Evolutionary conservation across 2,888 invertebrate species (phyloP).

Genomic region (Epistrophe grossulariae): DNA sequence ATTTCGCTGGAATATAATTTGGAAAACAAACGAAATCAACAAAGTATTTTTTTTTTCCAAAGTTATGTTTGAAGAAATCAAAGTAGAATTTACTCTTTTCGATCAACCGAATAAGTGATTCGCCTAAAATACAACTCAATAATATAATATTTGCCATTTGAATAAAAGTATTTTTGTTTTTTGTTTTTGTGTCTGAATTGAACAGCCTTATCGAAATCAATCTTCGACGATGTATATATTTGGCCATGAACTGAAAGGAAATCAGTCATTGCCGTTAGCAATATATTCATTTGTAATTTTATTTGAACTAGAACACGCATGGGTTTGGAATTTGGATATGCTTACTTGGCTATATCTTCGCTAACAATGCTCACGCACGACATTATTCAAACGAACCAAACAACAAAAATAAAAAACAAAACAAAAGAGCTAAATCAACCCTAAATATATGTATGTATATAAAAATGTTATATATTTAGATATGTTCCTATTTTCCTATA

Average conservation of each 20-base stretch:
- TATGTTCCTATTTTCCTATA: background rate
- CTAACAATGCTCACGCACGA: conserved; percentile 27
- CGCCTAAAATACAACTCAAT: background rate
- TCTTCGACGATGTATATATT: background rate
- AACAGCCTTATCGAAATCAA: conserved; percentile 5
- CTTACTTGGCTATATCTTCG: background rate
- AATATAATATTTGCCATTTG: conserved; percentile 1
- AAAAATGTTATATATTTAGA: background rate
- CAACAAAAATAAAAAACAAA: background rate
- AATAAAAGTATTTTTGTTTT: background rate
- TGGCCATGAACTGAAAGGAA: conserved; percentile 15
- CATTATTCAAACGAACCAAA: conserved; percentile 12
- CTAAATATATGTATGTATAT: conserved; percentile 10
- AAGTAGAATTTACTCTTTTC: background rate
- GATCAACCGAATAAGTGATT: conserved; percentile 14
- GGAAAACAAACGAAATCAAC: conserved; percentile 8
- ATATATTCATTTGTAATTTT: conserved; percentile 26
- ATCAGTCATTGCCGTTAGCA: conserved; percentile 21
- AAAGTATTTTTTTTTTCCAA: background rate
- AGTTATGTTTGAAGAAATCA: background rate
- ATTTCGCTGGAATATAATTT: background rate
- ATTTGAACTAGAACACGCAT: conserved; percentile 28
- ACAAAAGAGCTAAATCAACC: conserved; percentile 4
- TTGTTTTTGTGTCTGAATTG: background rate
- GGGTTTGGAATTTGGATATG: background rate